These are phyloP conservation scores for Microchirus variegatus DNA, from an alignment of 2,797 vertebrate species.

Conservation along the genomic window DNA sequence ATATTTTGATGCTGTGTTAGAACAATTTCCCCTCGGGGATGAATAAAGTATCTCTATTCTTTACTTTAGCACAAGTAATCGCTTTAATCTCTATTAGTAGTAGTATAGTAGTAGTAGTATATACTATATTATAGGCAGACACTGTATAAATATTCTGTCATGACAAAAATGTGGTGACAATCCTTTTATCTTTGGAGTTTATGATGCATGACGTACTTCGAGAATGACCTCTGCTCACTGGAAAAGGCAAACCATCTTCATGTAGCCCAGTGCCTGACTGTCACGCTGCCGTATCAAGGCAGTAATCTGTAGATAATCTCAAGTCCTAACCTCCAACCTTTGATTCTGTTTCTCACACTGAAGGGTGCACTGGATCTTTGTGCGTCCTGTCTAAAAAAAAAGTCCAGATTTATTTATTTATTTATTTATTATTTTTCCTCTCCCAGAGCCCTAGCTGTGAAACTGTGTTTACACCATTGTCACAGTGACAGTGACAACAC, in stretches of 20 bases:
- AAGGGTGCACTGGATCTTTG: not conserved
- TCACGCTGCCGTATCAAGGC: conserved; percentile 11
- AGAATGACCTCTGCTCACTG: not conserved
- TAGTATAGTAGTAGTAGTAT: no score
- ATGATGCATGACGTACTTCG: not conserved
- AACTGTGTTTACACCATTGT: conserved; percentile 22
- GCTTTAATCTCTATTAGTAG: no score
- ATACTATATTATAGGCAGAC: no score
- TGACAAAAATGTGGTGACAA: no score
- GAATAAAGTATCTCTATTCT: no score
- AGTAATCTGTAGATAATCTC: not conserved
- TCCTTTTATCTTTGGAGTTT: not conserved
- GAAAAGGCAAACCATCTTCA: conserved; percentile 8
- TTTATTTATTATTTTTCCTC: not conserved
- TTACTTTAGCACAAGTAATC: no score
- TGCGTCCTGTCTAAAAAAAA: not conserved
- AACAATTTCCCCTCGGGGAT: no score
- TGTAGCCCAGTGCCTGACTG: conserved; percentile 6
- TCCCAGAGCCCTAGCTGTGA: not conserved
- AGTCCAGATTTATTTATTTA: not conserved
- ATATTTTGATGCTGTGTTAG: no score
- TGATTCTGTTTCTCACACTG: no score
- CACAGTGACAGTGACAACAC: conserved; percentile 27
- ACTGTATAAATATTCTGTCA: not conserved
- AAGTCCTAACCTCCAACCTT: no score